Evolutionary conservation across 2,113 vertebrate genomes (phyloP), one percentile per base, ranked within the genome.

Genomic region (Tetrax tetrax): DNA sequence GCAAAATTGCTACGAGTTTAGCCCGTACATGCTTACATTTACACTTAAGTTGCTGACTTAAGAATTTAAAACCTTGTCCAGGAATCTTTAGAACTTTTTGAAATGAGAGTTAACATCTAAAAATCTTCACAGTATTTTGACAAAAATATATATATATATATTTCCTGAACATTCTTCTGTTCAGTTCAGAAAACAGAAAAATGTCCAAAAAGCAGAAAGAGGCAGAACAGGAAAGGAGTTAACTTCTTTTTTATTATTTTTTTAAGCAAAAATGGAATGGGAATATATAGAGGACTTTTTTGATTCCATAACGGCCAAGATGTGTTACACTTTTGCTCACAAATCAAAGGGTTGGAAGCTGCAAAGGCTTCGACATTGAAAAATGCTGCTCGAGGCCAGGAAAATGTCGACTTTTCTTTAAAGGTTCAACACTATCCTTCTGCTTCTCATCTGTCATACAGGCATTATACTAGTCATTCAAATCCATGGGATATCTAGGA

Each of bases 331-430:
- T 96, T 95, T 90, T 95, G 82, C 93, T 98, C 92, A 96, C 91
- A 98, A 98, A 98, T 98, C 97, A 98, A 98, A 98, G 95, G 74
- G 54, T 54, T 76, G 59, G 78, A 94, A 91, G 83, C 90, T 95
- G 96, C 79, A 97, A 97, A 98, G 95, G 37, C 90, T 97, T 97
- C 95, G 97, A 69, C 95, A 97, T 95, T 7, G 77, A 97, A 97
- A 64, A 95, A 72, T 95, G 90, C 89, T 96, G 93, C 93, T 97
- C 93, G 96, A 95, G 97, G 97, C 92, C 93, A 96, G 92, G 65
- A 97, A 96, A 98, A 97, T 95, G 96, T 97, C 96, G 98, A 89
- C 74, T 63, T 96, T 98, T 93, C 97, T 98, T 98, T 96, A 97
- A 95, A 97, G 78, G 96, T 97, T 97, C 95, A 96, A 95, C 92